Evolutionary conservation across 1,140 invertebrate genomes (phyloP), one percentile per base, ranked within the genome.

Genomic region (Drosophila sucinea): DNA sequence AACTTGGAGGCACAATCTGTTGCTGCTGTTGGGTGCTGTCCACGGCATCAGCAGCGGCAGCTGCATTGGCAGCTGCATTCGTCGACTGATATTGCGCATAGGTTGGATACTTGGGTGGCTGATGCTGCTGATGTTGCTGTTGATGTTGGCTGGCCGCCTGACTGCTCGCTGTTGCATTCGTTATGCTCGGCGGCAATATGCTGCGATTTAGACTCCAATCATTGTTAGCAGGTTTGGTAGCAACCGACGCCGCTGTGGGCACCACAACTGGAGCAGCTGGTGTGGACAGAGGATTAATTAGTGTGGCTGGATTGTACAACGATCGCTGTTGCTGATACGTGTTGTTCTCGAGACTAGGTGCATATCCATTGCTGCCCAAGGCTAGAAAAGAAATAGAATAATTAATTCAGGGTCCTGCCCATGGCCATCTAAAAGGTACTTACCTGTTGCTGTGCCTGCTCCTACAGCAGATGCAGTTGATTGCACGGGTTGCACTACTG

Each of bases 11-110:
- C 60, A 77, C 70, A 60, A 87, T 75, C 51, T 79, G 65, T n/a
- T 70, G 63, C 25, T 76, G 40, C 38, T 74, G 81, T 1, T 61
- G 70, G 5, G 67, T 69, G 1, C 10, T 67, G 10, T 84, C 79
- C 0, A 81, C 82, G 1, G 62, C 71, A 64, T 86, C 77, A 33
- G 85, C 83, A 8, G 90, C 77, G 4, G 90, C 80, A 17, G 81
- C 81, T 17, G 90, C 81, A 82, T 73, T 89, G 5, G 90, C 86
- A 10, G 86, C 81, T 25, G 90, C 83, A 60, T 90, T 87, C n/a
- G 90, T 86, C 1, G 87, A 89, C 63, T 91, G 90, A 70, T 91
- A 91, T 64, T 91, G 90, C 8, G 85, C 79, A 73, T 90, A 92
- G 1, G 84, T 92, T 33, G 85, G 87, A 70, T 91, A 91, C 23